Base-by-base conservation (phyloP, 2,113 vertebrate genomes). In the Pipra filicauda region DNA sequence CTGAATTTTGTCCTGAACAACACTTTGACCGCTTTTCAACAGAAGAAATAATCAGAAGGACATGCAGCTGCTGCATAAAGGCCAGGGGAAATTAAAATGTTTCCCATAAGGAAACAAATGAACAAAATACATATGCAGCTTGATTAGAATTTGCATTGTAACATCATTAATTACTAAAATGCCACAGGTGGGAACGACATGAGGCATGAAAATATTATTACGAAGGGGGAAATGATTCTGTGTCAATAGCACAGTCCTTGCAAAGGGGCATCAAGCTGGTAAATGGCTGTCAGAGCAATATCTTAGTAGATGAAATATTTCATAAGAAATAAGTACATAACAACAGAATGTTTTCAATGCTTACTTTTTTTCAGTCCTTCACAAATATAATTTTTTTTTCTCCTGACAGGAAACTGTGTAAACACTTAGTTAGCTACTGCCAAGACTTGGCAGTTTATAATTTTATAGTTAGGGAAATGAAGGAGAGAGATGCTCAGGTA, bases 161-260 rank as follows among this genome's bases (percentile, higher is more conserved):
- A 92, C 89, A 90, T 84, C 85, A 91, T 95, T 94, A 97, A 97
- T 97, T 96, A 95, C 91, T 85, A 95, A 93, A 89, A 91, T 95
- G 77, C 73, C 92, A 95, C 96, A 96, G 94, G 96, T 97, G 96
- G 83, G 81, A 92, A 91, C 77, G 89, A 91, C 88, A 49, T 77
- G 91, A 96, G 71, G 92, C 94, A 82, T 87, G 93, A 93, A 97
- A 95, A 93, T 96, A 84, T 62, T 88, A 86, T 96, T 95, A 90
- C 61, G 88, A 91, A 88, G 39, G 49, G 41, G 58, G 69, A 95
- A 93, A 88, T 65, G 71, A 66, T 86, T 95, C 79, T 43, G 35
- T 93, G 76, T 91, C 89, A 91, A 78, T 49, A 96, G 71, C 74
- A 64, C 58, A 69, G 57, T 73, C 52, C 69, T 90, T 88, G 57